A percentile compares a stretch with the other conserved stretches of the same genome.
phyloP scores from a whole-genome alignment of 1,140 invertebrate species.

The Leptinotarsa defecta region DNA sequence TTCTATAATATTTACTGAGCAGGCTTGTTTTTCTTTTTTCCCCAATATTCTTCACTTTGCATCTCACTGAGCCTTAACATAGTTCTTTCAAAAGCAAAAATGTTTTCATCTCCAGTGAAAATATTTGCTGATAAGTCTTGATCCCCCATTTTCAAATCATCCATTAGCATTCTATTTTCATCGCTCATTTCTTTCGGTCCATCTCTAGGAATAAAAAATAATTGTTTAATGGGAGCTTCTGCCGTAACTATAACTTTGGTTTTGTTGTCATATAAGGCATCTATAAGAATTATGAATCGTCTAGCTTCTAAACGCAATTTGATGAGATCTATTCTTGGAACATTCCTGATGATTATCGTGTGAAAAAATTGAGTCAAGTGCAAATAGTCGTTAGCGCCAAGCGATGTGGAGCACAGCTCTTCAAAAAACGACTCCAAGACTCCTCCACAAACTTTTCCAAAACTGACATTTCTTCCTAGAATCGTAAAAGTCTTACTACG shows the following conservation, averaged over 20 bases:
- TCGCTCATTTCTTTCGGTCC: slow-evolving; percentile 63
- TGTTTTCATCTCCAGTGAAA: slow-evolving; percentile 96
- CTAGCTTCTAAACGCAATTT: slow-evolving; percentile 81
- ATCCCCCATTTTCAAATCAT: slow-evolving; percentile 82
- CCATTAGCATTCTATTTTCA: slow-evolving; percentile 87
- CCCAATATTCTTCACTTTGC: slow-evolving; percentile 92
- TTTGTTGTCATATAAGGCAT: slow-evolving; percentile 95
- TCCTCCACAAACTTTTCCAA: slow-evolving; percentile 89
- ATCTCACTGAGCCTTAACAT: slow-evolving; percentile 92
- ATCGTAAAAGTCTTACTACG: slow-evolving; percentile 82
- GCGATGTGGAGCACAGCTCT: slow-evolving; percentile 88
- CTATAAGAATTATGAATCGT: slow-evolving; percentile 95
- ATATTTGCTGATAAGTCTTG: slow-evolving; percentile 77
- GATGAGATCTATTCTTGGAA: slow-evolving; percentile 79
- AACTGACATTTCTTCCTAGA: slow-evolving; percentile 84
- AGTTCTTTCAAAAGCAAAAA: slow-evolving; percentile 95
- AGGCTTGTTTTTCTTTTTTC: slow-evolving; percentile 27
- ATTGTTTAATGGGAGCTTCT: slow-evolving; percentile 70
- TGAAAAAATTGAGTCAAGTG: slow-evolving; percentile 92
- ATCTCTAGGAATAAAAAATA: slow-evolving; percentile 71
- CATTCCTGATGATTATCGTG: slow-evolving; percentile 88
- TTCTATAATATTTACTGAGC: too few relatives aligned
- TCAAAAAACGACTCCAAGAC: slow-evolving; percentile 88
- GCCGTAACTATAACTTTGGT: slow-evolving; percentile 74
- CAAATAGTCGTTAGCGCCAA: slow-evolving; percentile 94